Evolutionary conservation across 2,888 invertebrate genomes (phyloP), one percentile per base, ranked within the genome.

Genomic region (Agriopis marginaria): DNA sequence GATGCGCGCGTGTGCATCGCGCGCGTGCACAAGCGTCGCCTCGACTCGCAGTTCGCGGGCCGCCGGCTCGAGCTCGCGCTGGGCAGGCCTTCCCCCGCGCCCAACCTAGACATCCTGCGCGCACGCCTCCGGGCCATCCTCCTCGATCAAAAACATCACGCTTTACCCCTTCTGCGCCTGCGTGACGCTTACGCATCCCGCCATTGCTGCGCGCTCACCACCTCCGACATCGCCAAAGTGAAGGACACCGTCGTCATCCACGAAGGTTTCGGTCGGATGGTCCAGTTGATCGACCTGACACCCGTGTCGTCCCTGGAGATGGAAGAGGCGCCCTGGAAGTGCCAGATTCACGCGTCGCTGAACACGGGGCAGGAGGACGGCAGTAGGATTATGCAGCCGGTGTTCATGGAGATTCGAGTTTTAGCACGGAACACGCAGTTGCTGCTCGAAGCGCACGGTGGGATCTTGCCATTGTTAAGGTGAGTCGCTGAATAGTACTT

Each of bases 111-210:
- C 68, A 94, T 96, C 1, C 90, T 96, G 7, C 90, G 96, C 72
- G 95, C 96, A 0, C 96, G 97, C 79, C 96, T 97, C 2, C 95
- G 97, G 0, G 95, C 96, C 68, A 91, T 98, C 50, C 93, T 98
- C 17, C 91, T 96, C 84, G 97, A 98, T 83, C 97, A 97, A 51
- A 97, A 97, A 39, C 96, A 96, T 3, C 95, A 96, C 82, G 95
- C 95, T 65, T 69, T 98, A 77, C 98, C 98, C 0, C 91, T 98
- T 0, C 96, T 98, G 78, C 96, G 97, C 81, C 96, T 98, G 75
- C 95, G 98, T 60, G 97, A 98, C 84, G 95, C 98, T 70, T 97
- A 97, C 85, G 97, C 98, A 76, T 96, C 96, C 77, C 96, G 98
- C 9, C 97, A 96, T 83, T 96, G 97, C 86, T 96, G 96, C 73